Percentiles rank a stretch among this genome's conserved stretches.
phyloP scores from a whole-genome alignment of 2,113 vertebrate genomes.

The Ifrita kowaldi region DNA sequence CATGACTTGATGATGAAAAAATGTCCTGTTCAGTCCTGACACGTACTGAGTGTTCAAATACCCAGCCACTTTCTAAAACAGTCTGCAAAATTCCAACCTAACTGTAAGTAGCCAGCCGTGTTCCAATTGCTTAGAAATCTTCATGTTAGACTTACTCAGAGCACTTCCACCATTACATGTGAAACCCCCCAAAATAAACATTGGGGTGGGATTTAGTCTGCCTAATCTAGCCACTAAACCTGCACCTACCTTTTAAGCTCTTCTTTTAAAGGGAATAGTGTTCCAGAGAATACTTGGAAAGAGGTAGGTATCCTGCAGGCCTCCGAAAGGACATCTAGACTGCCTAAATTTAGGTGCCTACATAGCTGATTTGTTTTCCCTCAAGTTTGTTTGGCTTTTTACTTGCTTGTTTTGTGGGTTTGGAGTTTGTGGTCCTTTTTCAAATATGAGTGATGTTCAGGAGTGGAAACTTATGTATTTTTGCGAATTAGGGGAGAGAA shows the following conservation, averaged over 20 bases:
- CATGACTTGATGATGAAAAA: constrained; percentile 26
- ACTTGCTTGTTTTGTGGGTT: background rate
- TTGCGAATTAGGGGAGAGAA: background rate
- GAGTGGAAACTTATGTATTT: background rate
- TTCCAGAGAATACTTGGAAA: background rate
- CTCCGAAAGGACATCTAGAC: background rate
- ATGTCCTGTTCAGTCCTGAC: background rate
- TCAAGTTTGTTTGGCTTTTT: background rate
- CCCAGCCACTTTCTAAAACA: background rate
- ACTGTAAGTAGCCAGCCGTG: background rate
- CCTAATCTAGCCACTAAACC: background rate
- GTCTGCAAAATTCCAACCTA: background rate
- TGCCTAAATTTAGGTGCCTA: background rate
- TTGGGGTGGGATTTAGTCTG: background rate
- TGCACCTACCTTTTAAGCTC: background rate
- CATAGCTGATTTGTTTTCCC: background rate
- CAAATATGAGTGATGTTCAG: background rate
- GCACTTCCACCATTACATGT: background rate
- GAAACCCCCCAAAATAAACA: background rate
- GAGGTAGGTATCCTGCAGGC: background rate
- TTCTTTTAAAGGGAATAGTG: background rate
- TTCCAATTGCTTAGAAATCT: background rate
- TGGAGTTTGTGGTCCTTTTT: background rate
- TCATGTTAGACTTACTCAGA: background rate
- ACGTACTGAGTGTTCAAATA: background rate